Evolutionary conservation across 2,888 invertebrate genomes (phyloP), one percentile per base, ranked within the genome.

Genomic region (Boloria selene): DNA sequence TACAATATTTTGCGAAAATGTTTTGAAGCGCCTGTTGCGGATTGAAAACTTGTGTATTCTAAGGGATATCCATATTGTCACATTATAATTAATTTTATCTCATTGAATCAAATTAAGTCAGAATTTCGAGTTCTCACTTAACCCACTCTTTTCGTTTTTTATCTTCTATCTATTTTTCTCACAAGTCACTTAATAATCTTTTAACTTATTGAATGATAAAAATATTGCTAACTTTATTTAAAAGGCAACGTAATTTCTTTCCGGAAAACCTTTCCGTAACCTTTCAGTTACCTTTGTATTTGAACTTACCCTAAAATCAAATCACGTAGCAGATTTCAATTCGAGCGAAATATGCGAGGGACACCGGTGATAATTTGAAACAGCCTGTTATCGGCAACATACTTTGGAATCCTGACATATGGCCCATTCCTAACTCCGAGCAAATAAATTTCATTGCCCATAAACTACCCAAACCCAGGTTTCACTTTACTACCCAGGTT

Each of bases 281-380:
- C 45, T 31, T 31, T 47, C 31, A 17, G 13, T 44, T 44, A 16
- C 51, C 26, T 53, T 61, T 44, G 52, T 44, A 16, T 45, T 45
- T 42, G 49, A 44, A 55, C 26, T 22, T 56, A 13, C 52, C 66
- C 18, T 38, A 63, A 66, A 66, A 63, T 56, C 52, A 44, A 61
- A 69, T 56, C 69, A 64, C 66, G 69, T 66, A 59, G 14, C 13
- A 42, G 60, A 54, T 75, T 75, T 72, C 72, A 75, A 74, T 74
- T 69, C 38, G 42, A 59, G 61, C 71, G 38, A 71, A 70, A 74
- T 68, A 72, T 72, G 74, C 67, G 71, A 66, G 68, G 68, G 65
- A 62, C 65, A 61, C 53, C 26, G 71, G 69, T 61, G 73, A 76
- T 80, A 76, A 79, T 75, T 78, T 68, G 75, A 77, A 76, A 71